Evolutionary conservation across 2,888 invertebrate genomes (phyloP), one percentile per base, ranked within the genome.

Genomic region (Drosophila peninsularis): DNA sequence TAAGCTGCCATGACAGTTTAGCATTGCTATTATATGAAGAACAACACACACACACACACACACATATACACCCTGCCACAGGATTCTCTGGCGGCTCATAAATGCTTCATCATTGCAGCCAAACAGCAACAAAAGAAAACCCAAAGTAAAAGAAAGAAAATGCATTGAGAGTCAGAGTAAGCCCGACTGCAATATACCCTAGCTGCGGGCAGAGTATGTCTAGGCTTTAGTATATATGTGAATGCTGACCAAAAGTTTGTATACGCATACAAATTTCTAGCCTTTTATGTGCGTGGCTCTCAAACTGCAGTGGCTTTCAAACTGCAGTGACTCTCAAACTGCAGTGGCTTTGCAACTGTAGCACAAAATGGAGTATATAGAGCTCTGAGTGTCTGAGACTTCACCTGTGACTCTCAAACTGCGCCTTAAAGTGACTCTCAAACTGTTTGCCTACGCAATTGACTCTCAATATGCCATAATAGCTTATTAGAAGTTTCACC

Each of bases 61-160:
- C 52, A 27, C 39, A 14, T 24, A 14, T n/a, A 34, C 27, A 32
- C n/a, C 7, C 21, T 42, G 3, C 11, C 34, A 44, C n/a, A 21
- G n/a, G 21, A 3, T 21, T 21, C 37, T 45, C 24, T 32, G 37
- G 5, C 42, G 41, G 24, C 34, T 41, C 67, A 72, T 62, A 75
- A 78, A 75, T 68, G 63, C 71, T 68, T 44, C 70, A 70, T 68
- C 75, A 79, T 65, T 68, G 76, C 69, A 76, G 64, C 27, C 42
- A 21, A 56, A 37, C 21, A 41, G 19, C 32, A 49, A 13, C 32
- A 44, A 19, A 17, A 3, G 4, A 41, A 17, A 37, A n/a, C n/a
- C n/a, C n/a, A n/a, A n/a, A n/a, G n/a, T n/a, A n/a, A 53, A 6
- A 6, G 13, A 11, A 30, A 30, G n/a, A 7, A 50, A 19, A 9